Percentiles rank a stretch among this genome's conserved stretches.
Conservation (phyloP, 2,113 vertebrate genomes). For the Cottus gobio region DNA sequence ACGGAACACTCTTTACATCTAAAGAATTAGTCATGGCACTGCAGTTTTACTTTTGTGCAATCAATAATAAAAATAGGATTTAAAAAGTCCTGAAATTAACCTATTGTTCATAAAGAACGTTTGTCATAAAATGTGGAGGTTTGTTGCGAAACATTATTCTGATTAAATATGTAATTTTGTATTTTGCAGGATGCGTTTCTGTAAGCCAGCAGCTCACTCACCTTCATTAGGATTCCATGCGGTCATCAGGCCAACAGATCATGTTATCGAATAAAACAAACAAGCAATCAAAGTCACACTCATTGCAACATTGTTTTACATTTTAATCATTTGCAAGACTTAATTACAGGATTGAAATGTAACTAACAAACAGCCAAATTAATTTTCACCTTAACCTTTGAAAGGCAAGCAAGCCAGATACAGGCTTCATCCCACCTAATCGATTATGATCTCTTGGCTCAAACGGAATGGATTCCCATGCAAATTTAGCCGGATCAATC, state of each 20-base stretch:
- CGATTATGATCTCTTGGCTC: conserved; percentile 74
- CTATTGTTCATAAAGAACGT: background rate
- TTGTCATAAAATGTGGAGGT: background rate
- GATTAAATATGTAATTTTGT: background rate
- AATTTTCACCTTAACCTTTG: conserved; percentile 82
- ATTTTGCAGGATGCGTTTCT: background rate
- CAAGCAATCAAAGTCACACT: conserved; percentile 77
- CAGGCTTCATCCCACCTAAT: conserved; percentile 72
- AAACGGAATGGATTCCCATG: conserved; percentile 78
- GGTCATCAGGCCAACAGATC: conserved; percentile 51
- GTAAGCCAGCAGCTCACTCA: background rate
- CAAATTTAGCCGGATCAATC: conserved; percentile 77
- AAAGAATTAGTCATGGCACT: background rate
- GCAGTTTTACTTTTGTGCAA: background rate
- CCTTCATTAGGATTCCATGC: conserved; percentile 65
- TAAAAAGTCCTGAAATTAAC: background rate
- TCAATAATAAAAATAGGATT: background rate
- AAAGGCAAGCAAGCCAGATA: conserved; percentile 51
- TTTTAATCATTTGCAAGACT: conserved; percentile 74
- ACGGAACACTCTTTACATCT: background rate
- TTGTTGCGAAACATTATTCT: background rate
- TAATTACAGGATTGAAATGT: conserved; percentile 75
- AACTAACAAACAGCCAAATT: conserved; percentile 78
- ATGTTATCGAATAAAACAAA: conserved; percentile 53
- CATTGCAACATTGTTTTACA: conserved; percentile 74